A percentile compares a stretch with the other conserved stretches of the same genome.
Conservation (phyloP, 1,140 invertebrate species). For the Macrostomum lignano region DNA sequence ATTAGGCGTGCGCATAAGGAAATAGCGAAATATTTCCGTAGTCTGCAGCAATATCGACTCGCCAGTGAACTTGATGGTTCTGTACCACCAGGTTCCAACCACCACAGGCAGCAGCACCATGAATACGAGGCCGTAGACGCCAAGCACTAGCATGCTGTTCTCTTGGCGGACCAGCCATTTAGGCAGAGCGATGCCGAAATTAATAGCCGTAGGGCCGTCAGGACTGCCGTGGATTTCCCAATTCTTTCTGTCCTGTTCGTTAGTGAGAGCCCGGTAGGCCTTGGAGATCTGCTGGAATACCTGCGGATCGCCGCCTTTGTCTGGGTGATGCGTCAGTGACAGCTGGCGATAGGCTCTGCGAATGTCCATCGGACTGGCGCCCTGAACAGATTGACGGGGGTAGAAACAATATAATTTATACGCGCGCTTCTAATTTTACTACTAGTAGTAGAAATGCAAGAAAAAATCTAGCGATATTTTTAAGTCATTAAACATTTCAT, state of each 20-base stretch:
- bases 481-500: too few species aligned
- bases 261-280: conserved; percentile 60
- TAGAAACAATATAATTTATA: too few species aligned
- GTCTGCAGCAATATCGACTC: conserved; percentile 80
- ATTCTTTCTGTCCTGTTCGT: conserved; percentile 78
- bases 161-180: conserved; percentile 99
- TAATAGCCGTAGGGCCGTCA: conserved; percentile 89
- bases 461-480: too few species aligned
- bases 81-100: conserved; percentile 90
- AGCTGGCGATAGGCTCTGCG: conserved; percentile 1
- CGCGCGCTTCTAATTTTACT: too few species aligned
- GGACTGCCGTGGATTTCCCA: conserved; percentile 98
- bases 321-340: conserved; percentile 38
- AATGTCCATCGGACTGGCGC: conserved; percentile 1
- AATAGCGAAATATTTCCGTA: conserved; percentile 72
- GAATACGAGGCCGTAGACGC: conserved; percentile 74
- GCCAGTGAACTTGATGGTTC: conserved; percentile 74
- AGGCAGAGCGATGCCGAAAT: conserved; percentile 89
- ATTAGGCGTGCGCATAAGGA: conserved; percentile 69
- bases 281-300: conserved; percentile 90
- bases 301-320: conserved; percentile 83
- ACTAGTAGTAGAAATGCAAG: too few species aligned
- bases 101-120: conserved; percentile 78
- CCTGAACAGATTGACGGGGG: too few species aligned
- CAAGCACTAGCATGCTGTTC: conserved; percentile 66